Percentiles rank a stretch among this genome's conserved stretches.
These are phyloP conservation scores for Apaloderma vittatum DNA, from an alignment of 2,113 vertebrate species.

Conservation along the genomic window DNA sequence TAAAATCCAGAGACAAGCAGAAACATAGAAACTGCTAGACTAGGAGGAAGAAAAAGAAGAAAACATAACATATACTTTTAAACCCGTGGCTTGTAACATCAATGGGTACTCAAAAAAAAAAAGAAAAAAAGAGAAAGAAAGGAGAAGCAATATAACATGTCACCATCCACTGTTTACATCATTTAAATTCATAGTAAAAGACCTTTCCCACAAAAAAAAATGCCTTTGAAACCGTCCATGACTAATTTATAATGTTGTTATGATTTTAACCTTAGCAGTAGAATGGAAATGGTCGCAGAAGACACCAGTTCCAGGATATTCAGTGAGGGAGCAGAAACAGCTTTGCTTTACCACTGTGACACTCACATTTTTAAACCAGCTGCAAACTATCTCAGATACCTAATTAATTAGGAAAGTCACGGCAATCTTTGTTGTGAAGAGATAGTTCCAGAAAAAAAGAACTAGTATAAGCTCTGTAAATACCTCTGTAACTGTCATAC, in stretches of 20 bases:
- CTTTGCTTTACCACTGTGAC: not conserved
- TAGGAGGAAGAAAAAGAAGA: not conserved
- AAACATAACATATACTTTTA: not conserved
- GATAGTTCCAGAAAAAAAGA: not conserved
- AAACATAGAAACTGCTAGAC: not conserved
- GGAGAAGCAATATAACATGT: not conserved
- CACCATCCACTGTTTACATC: not conserved
- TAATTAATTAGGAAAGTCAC: not conserved
- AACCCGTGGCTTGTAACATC: not conserved
- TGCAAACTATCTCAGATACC: not conserved
- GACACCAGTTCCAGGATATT: not conserved
- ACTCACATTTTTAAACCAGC: not conserved
- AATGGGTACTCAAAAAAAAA: too few relatives aligned
- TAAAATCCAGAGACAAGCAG: slow-evolving; percentile 5
- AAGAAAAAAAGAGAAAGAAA: not conserved
- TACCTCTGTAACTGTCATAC: not conserved
- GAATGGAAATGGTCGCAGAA: not conserved
- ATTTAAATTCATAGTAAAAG: not conserved
- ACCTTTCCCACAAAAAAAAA: not conserved
- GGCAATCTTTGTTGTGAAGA: not conserved
- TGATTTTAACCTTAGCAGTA: slow-evolving; percentile 2
- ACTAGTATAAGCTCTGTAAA: not conserved
- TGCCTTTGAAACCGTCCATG: not conserved
- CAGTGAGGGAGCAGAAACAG: not conserved
- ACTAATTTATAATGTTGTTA: slow-evolving; percentile 4